These are phyloP conservation scores for Stictonetta naevosa DNA, from an alignment of 2,113 vertebrate species.

Conservation along the genomic window DNA sequence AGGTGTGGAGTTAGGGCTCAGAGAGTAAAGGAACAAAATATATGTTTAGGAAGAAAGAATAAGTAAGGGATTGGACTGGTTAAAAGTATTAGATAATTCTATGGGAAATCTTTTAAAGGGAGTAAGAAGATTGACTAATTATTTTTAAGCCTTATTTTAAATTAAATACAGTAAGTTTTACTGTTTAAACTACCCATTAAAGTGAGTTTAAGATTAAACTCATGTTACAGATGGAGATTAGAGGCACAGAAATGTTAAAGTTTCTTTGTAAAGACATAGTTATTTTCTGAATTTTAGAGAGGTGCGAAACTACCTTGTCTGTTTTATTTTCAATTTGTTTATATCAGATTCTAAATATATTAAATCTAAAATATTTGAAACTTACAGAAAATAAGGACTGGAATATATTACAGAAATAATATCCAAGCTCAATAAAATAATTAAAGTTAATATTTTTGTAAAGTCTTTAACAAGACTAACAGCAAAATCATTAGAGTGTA, in stretches of 20 bases:
- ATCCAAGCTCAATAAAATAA: neutral
- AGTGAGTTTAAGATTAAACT: neutral
- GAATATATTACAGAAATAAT: neutral
- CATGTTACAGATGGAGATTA: neutral
- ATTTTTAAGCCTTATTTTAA: neutral
- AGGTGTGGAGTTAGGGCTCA: neutral
- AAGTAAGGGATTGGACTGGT: neutral
- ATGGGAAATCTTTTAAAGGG: neutral
- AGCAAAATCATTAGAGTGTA: neutral
- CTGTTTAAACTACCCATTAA: neutral
- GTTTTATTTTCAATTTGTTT: neutral
- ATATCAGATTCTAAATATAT: neutral
- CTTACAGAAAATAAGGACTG: neutral
- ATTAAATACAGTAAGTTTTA: neutral
- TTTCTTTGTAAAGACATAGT: rapidly evolving
- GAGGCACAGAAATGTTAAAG: neutral
- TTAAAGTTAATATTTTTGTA: neutral
- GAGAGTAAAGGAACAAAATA: neutral
- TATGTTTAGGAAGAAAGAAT: neutral
- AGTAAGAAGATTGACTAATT: neutral
- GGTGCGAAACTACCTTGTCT: neutral
- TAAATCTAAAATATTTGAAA: neutral
- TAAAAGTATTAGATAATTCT: neutral
- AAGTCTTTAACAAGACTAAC: neutral
- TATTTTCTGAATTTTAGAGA: neutral